phyloP scores from a whole-genome alignment of 2,113 vertebrate species.

The Delphinus delphis region DNA sequence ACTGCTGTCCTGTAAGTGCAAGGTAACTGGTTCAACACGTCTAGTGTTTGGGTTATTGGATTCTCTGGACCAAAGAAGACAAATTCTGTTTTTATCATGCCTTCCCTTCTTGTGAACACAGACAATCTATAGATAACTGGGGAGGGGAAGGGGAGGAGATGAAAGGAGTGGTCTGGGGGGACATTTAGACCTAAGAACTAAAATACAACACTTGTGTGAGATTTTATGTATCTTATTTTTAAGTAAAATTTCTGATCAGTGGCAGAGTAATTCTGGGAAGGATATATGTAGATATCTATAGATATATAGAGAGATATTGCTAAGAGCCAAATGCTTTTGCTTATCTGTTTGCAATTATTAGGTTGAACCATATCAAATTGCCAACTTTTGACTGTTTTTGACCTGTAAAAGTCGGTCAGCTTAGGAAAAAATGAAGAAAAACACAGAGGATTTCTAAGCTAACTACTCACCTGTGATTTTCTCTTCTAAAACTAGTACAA shows the following conservation, averaged over 20 bases:
- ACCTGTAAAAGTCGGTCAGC: background rate
- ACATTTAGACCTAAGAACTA: background rate
- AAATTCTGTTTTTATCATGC: background rate
- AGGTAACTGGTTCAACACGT: background rate
- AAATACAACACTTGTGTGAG: background rate
- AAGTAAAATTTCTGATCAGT: constrained; percentile 7
- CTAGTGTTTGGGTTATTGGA: background rate
- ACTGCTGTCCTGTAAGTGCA: background rate
- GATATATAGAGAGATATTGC: background rate
- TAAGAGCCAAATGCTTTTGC: background rate
- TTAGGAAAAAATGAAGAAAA: background rate
- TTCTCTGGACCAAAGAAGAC: background rate
- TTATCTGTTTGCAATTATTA: background rate
- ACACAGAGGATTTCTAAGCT: background rate
- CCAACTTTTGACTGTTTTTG: background rate
- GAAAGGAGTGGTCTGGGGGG: background rate
- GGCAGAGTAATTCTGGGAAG: background rate
- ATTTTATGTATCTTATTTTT: background rate
- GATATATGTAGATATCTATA: background rate
- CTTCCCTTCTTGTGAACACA: background rate
- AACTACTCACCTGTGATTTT: background rate
- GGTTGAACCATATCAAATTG: background rate
- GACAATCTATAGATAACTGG: background rate
- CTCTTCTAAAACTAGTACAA: constrained; percentile 51
- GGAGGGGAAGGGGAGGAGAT: no score